phyloP scores from a whole-genome alignment of 2,888 invertebrate genomes.

The Arctia plantaginis region DNA sequence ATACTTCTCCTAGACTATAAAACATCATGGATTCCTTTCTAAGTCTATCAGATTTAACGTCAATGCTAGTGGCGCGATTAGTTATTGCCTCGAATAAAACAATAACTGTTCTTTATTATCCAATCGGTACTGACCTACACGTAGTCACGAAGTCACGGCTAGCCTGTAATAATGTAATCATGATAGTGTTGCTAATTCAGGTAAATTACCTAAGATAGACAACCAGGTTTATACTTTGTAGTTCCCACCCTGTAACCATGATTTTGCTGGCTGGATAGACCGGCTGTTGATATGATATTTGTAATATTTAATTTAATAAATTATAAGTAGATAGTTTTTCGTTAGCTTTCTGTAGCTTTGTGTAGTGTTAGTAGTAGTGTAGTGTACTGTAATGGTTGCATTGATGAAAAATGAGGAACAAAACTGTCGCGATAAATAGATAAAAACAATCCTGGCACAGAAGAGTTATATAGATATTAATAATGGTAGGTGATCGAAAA shows the following conservation, averaged over 20 bases:
- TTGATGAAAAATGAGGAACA: too few species aligned
- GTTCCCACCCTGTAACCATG: not conserved
- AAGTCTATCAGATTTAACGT: constrained; percentile 15
- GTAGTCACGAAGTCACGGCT: constrained; percentile 50
- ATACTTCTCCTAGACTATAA: constrained; percentile 5
- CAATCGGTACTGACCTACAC: constrained; percentile 48
- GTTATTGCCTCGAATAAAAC: constrained; percentile 34
- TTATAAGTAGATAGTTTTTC: not conserved
- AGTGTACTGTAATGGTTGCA: too few species aligned
- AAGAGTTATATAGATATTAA: too few species aligned
- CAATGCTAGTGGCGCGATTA: constrained; percentile 14
- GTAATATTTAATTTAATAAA: not conserved
- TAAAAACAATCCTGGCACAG: too few species aligned
- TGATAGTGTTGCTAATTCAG: constrained; percentile 29
- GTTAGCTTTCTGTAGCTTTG: too few species aligned
- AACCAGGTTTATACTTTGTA: not conserved
- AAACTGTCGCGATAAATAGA: too few species aligned
- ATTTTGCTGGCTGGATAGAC: not conserved
- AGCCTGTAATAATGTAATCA: constrained; percentile 46
- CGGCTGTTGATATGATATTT: not conserved
- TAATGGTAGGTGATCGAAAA: too few species aligned
- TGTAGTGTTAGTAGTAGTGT: too few species aligned
- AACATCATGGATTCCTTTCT: not conserved
- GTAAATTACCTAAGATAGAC: constrained; percentile 17
- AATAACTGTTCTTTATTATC: constrained; percentile 41